A percentile compares a stretch with the other conserved stretches of the same genome.
These are phyloP conservation scores for Carapus acus DNA, from an alignment of 2,797 vertebrate species.

Conservation along the genomic window DNA sequence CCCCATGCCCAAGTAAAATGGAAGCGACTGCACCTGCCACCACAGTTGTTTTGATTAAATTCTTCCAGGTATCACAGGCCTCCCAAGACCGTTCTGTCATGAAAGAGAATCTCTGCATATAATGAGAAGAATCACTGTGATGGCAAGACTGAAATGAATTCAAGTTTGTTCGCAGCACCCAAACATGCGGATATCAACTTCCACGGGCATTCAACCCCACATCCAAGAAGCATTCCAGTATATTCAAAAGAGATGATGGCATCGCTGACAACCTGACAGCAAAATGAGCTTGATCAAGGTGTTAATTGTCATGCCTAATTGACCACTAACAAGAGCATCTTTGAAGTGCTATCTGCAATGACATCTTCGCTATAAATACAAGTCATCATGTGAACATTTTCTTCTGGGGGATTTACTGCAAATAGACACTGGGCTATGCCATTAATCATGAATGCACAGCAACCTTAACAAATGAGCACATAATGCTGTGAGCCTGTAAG, in stretches of 20 bases:
- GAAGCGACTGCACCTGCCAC: too few species aligned
- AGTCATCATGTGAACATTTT: not conserved
- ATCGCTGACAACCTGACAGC: too few species aligned
- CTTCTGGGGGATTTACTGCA: constrained; percentile 13
- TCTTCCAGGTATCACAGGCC: not conserved
- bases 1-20: too few species aligned
- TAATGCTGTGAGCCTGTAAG: constrained; percentile 31
- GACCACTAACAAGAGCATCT: too few species aligned
- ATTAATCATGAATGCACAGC: constrained; percentile 22
- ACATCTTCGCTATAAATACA: too few species aligned
- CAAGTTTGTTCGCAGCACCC: too few species aligned
- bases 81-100: not conserved
- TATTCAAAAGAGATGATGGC: too few species aligned
- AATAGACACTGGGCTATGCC: constrained; percentile 1
- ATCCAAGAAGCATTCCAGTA: not conserved
- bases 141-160: not conserved
- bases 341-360: too few species aligned
- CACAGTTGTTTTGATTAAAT: not conserved
- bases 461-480: constrained; percentile 37
- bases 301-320: too few species aligned
- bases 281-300: too few species aligned
- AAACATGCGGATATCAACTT: too few species aligned
- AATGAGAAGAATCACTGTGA: not conserved
- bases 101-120: not conserved
- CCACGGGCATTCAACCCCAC: too few species aligned